These are phyloP conservation scores for Drosophila antonietae DNA, from an alignment of 2,888 invertebrate genomes.

Conservation along the genomic window DNA sequence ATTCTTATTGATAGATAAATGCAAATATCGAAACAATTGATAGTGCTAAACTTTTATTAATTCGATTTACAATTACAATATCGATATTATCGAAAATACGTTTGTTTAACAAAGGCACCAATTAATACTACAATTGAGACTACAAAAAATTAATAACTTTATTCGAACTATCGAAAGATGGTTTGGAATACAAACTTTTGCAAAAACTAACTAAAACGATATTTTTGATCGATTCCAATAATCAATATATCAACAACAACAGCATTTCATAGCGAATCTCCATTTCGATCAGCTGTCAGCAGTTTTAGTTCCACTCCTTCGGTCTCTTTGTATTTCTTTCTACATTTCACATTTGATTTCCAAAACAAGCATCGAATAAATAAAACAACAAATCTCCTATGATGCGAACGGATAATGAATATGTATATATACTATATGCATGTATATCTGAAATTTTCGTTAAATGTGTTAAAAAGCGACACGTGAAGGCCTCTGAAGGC, in stretches of 20 bases:
- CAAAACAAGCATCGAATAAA: conserved; percentile 44
- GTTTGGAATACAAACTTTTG: neutral
- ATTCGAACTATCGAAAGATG: neutral
- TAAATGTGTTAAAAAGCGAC: conserved; percentile 39
- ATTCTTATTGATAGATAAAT: too few species aligned
- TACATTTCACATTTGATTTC: conserved; percentile 27
- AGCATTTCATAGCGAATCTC: conserved; percentile 15
- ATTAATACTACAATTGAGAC: neutral
- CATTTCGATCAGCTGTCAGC: neutral
- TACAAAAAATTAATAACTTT: too few species aligned
- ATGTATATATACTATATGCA: neutral
- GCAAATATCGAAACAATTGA: too few species aligned
- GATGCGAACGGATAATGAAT: conserved; percentile 26
- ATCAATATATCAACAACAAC: neutral
- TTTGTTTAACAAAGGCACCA: too few species aligned
- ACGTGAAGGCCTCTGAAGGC: conserved; percentile 43
- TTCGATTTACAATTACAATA: neutral
- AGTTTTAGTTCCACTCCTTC: neutral
- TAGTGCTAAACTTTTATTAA: neutral
- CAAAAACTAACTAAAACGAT: neutral
- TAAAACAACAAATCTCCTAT: conserved; percentile 36
- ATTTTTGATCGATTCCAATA: neutral
- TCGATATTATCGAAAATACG: neutral
- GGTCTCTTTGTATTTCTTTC: conserved; percentile 20
- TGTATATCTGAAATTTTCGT: conserved; percentile 11